Base-by-base conservation (phyloP, 1,140 invertebrate species). In the Cydia pomonella region DNA sequence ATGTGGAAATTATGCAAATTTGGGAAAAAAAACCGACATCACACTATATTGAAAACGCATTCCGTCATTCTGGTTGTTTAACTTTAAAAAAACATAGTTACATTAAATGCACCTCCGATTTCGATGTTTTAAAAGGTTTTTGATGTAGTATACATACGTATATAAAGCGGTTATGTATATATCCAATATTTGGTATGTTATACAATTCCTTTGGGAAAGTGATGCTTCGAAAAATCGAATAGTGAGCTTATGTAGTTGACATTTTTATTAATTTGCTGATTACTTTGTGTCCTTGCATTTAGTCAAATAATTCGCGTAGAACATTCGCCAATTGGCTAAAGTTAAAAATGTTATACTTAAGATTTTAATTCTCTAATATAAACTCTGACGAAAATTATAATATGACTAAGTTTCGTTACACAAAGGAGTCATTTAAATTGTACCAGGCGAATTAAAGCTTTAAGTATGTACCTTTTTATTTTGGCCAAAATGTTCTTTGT, bases 161-260 rank as follows among this genome's bases (percentile, higher is more conserved):
- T 69, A 69, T 69, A 72, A 66, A 72, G 73, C 69, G 71, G 73
- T 77, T 77, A 74, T 47, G 73, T 72, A 74, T 73, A 38, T 69
- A 73, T 23, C 64, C 23, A 38, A 73, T 25, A 64, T 69, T 50
- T 29, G 64, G 38, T 72, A 74, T 6, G 18, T 63, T 38, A 73
- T 59, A 62, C 50, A 72, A 74, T 74, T 33, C 73, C 62, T 71
- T 12, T 23, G n/a, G n/a, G 23, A 72, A 74, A 78, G 73, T 75
- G 74, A 79, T 75, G 78, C 75, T 76, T 79, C 13, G 47, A 41
- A 29, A 69, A 76, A 71, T 76, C 47, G 73, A 75, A 75, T 76
- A 79, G 75, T 44, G 69, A 79, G 78, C 78, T 79, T 79, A 75
- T 72, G 27, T 71, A 44, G 53, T 64, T 64, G 3, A 16, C 21